Percentiles rank a stretch among this genome's conserved stretches.
These are phyloP conservation scores for Amazona guildingii DNA, from an alignment of 2,113 vertebrate genomes.

Conservation along the genomic window DNA sequence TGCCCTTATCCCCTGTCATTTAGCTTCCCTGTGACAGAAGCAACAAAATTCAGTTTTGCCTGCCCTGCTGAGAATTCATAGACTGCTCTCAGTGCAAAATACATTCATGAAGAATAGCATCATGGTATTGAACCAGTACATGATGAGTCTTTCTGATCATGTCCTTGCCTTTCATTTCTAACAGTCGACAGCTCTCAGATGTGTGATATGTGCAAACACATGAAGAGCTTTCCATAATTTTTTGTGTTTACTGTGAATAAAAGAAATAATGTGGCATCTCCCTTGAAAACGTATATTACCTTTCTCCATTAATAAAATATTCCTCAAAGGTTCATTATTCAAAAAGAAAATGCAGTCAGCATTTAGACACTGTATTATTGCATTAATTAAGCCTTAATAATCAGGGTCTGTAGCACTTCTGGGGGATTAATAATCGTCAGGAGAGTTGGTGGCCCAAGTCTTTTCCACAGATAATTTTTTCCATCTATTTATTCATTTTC, in stretches of 20 bases:
- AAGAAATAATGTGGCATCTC: background rate
- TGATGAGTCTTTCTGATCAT: constrained; percentile 42
- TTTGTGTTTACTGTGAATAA: constrained; percentile 10
- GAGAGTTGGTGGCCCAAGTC: background rate
- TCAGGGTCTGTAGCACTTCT: background rate
- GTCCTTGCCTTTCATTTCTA: constrained; percentile 27
- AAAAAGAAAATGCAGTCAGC: background rate
- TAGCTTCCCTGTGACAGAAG: background rate
- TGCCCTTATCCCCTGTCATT: background rate
- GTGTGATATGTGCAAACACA: constrained; percentile 6
- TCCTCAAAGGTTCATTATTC: constrained; percentile 23
- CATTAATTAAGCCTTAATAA: constrained; percentile 18
- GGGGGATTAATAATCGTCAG: constrained; percentile 7
- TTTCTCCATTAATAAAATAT: constrained; percentile 2
- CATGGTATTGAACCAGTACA: background rate
- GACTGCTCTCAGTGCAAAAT: background rate
- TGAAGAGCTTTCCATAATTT: constrained; percentile 23
- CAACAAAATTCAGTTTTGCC: constrained; percentile 1
- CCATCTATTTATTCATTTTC: constrained; percentile 6
- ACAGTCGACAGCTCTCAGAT: constrained; percentile 5
- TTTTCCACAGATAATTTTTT: constrained; percentile 32
- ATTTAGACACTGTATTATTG: background rate
- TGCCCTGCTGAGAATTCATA: background rate
- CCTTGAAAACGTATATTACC: background rate
- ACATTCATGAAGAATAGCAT: background rate